These are phyloP conservation scores for Dysidea cf. avara DNA, from an alignment of 37 sponge, comb jelly and placozoan species.

Conservation along the genomic window DNA sequence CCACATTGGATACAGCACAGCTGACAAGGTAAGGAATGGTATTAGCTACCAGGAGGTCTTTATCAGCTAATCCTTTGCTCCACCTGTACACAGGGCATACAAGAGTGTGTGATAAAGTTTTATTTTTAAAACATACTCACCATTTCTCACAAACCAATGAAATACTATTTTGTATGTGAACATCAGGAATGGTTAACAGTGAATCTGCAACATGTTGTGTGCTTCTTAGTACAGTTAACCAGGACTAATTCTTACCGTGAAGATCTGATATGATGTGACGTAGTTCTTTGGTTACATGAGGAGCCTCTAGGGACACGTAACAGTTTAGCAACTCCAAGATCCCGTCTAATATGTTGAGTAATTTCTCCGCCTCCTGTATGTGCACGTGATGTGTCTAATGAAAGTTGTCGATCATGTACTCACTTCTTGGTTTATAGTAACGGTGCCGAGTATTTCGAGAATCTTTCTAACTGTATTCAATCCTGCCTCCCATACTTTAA, in stretches of 20 bases:
- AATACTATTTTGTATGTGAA: constrained; percentile 40
- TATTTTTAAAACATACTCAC: too few species aligned
- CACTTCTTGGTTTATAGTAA: constrained; percentile 11
- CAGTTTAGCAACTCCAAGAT: too few species aligned
- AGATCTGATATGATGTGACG: background rate
- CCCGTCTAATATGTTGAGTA: too few species aligned
- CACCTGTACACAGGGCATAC: background rate
- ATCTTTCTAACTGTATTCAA: background rate
- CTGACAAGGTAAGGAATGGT: constrained; percentile 55
- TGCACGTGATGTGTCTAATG: background rate
- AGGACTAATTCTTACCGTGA: constrained; percentile 7
- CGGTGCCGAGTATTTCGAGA: background rate
- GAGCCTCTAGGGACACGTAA: too few species aligned
- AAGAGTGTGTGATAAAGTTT: too few species aligned
- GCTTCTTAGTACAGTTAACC: too few species aligned
- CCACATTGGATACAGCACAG: constrained; percentile 29
- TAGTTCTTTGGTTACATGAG: too few species aligned
- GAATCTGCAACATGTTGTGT: background rate
- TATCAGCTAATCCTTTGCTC: constrained; percentile 21
- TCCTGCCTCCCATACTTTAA: constrained; percentile 33
- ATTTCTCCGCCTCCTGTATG: background rate
- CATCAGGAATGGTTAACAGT: background rate
- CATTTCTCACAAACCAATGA: constrained; percentile 61
- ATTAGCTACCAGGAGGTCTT: constrained; percentile 58
- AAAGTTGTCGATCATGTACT: background rate